These are phyloP conservation scores for Phenacoccus solenopsis DNA, from an alignment of 1,140 invertebrate species.

Conservation along the genomic window DNA sequence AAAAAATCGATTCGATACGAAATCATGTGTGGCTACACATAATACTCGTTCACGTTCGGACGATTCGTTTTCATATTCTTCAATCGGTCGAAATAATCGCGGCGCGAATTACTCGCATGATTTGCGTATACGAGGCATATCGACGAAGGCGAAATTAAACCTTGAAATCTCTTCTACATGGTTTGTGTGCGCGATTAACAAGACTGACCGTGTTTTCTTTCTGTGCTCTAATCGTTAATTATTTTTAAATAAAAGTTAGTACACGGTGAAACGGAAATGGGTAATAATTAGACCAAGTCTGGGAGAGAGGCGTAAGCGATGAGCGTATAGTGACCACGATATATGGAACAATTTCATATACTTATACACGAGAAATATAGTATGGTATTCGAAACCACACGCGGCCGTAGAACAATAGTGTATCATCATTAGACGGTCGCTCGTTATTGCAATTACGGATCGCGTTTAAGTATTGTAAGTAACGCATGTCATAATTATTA, in stretches of 20 bases:
- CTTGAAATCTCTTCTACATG: background rate
- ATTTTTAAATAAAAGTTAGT: conserved; percentile 14
- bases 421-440: conserved; percentile 3
- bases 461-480: background rate
- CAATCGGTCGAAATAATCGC: background rate
- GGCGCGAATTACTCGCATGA: background rate
- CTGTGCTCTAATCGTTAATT: no score
- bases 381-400: background rate
- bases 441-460: conserved; percentile 11
- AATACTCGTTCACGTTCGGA: no score
- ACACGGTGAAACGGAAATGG: conserved; percentile 12
- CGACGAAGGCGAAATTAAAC: no score
- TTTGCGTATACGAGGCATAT: no score
- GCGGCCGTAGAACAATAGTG: conserved; percentile 1
- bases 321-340: background rate
- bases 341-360: background rate
- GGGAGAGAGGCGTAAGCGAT: background rate
- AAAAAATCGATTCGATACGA: background rate
- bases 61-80: no score
- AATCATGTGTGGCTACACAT: background rate
- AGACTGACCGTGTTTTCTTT: conserved; percentile 6
- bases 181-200: background rate
- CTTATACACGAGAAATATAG: background rate
- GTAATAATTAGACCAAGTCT: conserved; percentile 10
- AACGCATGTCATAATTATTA: conserved; percentile 11